Percentiles rank a stretch among this genome's conserved stretches.
These are phyloP conservation scores for Tribolium madens DNA, from an alignment of 1,140 invertebrate species.

Conservation along the genomic window DNA sequence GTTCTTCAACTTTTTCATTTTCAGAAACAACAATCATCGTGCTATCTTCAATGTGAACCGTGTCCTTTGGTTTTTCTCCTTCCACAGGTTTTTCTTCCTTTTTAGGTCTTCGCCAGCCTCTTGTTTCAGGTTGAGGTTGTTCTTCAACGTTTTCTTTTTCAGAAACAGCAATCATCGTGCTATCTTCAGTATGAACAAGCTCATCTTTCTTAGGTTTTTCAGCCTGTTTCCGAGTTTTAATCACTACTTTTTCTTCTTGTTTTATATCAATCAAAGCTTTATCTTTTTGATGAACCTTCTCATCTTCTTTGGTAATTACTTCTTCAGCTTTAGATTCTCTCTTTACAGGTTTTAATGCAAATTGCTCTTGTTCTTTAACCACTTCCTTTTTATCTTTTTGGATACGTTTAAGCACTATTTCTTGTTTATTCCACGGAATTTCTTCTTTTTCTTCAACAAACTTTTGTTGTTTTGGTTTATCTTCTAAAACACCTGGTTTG, in stretches of 20 bases:
- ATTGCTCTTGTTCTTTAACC: slow-evolving; percentile 64
- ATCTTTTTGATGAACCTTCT: slow-evolving; percentile 51
- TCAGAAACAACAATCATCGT: slow-evolving; percentile 20
- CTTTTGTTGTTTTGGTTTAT: slow-evolving; percentile 45
- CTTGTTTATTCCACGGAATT: slow-evolving; percentile 68
- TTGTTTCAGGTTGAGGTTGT: slow-evolving; percentile 33
- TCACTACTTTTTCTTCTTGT: slow-evolving; percentile 55
- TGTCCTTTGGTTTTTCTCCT: slow-evolving; percentile 16
- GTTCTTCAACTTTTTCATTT: slow-evolving; percentile 15
- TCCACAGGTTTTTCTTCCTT: slow-evolving; percentile 33
- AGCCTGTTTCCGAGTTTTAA: slow-evolving; percentile 30
- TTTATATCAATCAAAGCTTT: slow-evolving; percentile 34
- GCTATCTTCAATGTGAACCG: background rate
- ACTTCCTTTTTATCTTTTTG: slow-evolving; percentile 62
- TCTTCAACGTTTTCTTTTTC: slow-evolving; percentile 48
- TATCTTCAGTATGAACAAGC: slow-evolving; percentile 25
- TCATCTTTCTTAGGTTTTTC: slow-evolving; percentile 51
- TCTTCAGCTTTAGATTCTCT: slow-evolving; percentile 62
- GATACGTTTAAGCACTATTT: slow-evolving; percentile 66
- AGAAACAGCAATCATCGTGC: slow-evolving; percentile 8
- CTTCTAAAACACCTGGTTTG: background rate
- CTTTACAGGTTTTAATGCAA: slow-evolving; percentile 65
- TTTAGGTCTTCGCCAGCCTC: slow-evolving; percentile 35
- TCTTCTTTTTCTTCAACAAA: slow-evolving; percentile 57
- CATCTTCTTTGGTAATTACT: slow-evolving; percentile 61